phyloP scores from a whole-genome alignment of 2,888 invertebrate species.

The Hydrotaea cyrtoneurina region DNA sequence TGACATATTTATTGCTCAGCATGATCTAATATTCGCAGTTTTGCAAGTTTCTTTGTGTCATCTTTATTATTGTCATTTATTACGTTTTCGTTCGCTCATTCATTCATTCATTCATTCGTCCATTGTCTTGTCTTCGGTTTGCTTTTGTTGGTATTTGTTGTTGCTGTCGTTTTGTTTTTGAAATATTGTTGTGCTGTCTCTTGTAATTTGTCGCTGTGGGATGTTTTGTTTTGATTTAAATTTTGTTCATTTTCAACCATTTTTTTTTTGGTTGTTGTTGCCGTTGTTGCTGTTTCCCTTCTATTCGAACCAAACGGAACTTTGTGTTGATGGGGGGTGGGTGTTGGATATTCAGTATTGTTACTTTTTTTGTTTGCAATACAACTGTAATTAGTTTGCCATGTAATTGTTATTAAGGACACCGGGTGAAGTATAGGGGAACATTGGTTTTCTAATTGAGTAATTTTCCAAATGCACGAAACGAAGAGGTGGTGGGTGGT shows the following conservation, averaged over 20 bases:
- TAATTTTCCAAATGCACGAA: not conserved
- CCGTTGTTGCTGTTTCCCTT: not conserved
- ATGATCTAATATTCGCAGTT: constrained; percentile 73
- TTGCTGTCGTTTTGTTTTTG: constrained; percentile 50
- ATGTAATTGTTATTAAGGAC: constrained; percentile 54
- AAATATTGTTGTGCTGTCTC: constrained; percentile 68
- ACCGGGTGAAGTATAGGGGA: constrained; percentile 35
- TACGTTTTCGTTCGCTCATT: constrained; percentile 45
- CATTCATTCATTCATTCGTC: not conserved
- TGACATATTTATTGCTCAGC: constrained; percentile 76
- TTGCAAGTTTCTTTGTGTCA: constrained; percentile 72
- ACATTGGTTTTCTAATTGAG: constrained; percentile 46
- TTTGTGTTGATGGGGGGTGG: constrained; percentile 34
- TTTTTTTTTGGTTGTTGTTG: not conserved
- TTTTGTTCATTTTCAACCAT: constrained; percentile 57
- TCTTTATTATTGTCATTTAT: constrained; percentile 71
- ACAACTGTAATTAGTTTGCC: constrained; percentile 61
- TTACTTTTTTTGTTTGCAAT: constrained; percentile 28
- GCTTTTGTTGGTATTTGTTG: constrained; percentile 28
- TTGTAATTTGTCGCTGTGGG: constrained; percentile 77
- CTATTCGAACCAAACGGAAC: not conserved
- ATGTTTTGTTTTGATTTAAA: constrained; percentile 75
- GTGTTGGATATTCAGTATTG: not conserved
- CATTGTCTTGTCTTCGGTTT: constrained; percentile 42
- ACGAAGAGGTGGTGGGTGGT: not conserved